Percentiles rank a stretch among this genome's conserved stretches.
phyloP scores from a whole-genome alignment of 2,888 invertebrate genomes.

The Erebia epiphron region DNA sequence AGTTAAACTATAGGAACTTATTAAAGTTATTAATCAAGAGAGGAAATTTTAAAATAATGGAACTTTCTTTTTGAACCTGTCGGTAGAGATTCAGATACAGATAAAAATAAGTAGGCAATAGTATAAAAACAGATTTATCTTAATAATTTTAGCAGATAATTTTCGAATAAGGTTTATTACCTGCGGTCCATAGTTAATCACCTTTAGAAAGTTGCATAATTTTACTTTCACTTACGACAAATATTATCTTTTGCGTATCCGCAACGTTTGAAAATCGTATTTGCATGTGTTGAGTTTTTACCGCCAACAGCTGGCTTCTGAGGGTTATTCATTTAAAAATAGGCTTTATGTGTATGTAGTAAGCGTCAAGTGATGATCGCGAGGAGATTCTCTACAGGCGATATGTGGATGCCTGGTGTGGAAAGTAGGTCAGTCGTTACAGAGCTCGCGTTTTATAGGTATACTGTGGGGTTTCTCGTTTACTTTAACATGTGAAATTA shows the following conservation, averaged over 20 bases:
- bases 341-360: slow-evolving; percentile 55
- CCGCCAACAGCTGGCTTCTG: slow-evolving; percentile 55
- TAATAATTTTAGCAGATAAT: slow-evolving; percentile 6
- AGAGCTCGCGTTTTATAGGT: slow-evolving; percentile 76
- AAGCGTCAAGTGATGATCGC: slow-evolving; percentile 41
- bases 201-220: slow-evolving; percentile 79
- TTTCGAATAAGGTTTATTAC: slow-evolving; percentile 20
- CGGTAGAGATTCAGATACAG: background rate
- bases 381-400: slow-evolving; percentile 51
- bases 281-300: slow-evolving; percentile 66
- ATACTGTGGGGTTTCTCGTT: slow-evolving; percentile 68
- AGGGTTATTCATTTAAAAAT: slow-evolving; percentile 47
- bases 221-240: slow-evolving; percentile 73
- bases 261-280: slow-evolving; percentile 66
- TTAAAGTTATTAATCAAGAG: background rate
- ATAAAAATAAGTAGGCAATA: slow-evolving; percentile 16
- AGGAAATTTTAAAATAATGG: background rate
- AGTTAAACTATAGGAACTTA: background rate
- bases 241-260: slow-evolving; percentile 68
- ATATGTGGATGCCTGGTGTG: slow-evolving; percentile 70
- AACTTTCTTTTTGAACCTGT: slow-evolving; percentile 12
- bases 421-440: slow-evolving; percentile 80
- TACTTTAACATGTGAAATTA: slow-evolving; percentile 54
- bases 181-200: slow-evolving; percentile 21
- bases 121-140: slow-evolving; percentile 15